Base-by-base conservation (phyloP, 1,140 invertebrate genomes). In the Bombyx mandarina region DNA sequence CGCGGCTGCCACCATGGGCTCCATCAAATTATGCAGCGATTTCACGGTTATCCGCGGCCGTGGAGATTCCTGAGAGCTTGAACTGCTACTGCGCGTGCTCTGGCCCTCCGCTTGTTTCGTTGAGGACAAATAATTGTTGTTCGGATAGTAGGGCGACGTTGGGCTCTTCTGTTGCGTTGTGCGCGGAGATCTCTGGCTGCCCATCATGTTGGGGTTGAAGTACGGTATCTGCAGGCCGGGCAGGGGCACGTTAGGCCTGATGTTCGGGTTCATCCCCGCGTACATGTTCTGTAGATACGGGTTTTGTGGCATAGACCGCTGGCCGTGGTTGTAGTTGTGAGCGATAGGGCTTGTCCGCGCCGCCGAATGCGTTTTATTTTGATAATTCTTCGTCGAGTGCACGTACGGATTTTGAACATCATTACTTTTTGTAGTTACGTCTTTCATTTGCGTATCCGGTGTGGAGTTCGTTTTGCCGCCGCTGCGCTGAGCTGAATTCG, bases 1-100 rank as follows among this genome's bases (percentile, higher is more conserved):
- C 9, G 69, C 68, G 45, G 72, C 71, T 7, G 73, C 71, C 18
- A 76, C 65, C 42, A 69, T 62, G 12, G 90, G 89, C 60, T 90
- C 88, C 69, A 90, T 61, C 43, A 91, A 75, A 73, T 91, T 90
- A 43, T 89, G 89, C 43, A 91, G 83, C n/a, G 90, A 90, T 65
- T 90, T 91, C 45, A 90, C 90, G 65, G 89, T 90, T 47, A 91
- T 89, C 53, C 89, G 71, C 45, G 90, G 89, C 56, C 89, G 86
- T 59, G 88, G 86, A 57, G 89, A 88, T 43, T 83, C 81, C 61
- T 82, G 78, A 9, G 79, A 75, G 10, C 71, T 61, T n/a, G 74
- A 58, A 53, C 70, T 72, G 44, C 62, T 67, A 45, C 68, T 75
- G 18, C 78, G 65, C 42, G 75, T 69, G 50, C 68, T 56, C 56